Evolutionary conservation across 2,797 vertebrate species (phyloP), one percentile per base, ranked within the genome.

Genomic region (Oreochromis mossambicus): DNA sequence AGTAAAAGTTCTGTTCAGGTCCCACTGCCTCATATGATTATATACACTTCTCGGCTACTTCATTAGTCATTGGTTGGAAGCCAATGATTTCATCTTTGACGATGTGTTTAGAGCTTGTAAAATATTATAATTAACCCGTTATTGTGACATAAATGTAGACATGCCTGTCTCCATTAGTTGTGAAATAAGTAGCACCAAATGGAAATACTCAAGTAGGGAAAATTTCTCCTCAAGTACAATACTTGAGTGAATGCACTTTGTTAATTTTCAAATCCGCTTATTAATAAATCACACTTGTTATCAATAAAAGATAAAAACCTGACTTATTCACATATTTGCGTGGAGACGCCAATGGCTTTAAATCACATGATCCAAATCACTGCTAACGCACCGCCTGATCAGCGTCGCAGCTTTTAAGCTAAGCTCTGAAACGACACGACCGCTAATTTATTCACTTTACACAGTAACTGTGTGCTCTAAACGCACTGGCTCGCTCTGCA

Each of bases 111-210:
- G 32, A 36, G 58, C 32, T n/a, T 41, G n/a, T 68, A 14, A 41
- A 41, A 6, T 14, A 24, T 68, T 68, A 24, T 24, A 43, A 43
- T 11, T 17, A 46, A 73, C 24, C 15, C 24, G 6, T 73, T 73
- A 73, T 29, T 48, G 41, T 48, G 3, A 73, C 66, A 46, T 41
- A 41, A 68, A 41, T 24, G 19, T 24, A 15, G 36, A 68, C n/a
- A 14, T 26, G 8, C n/a, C 8, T 14, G 0, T 41, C 36, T 12
- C n/a, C 36, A 68, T 15, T 43, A 68, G 38, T 5, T 43, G 13
- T 68, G 36, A 68, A 68, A 21, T 26, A 70, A 43, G n/a, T 15
- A 68, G n/a, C 36, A 68, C n/a, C 63, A 68, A 68, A 46, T 46
- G 66, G 14, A 73, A 73, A 73, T 73, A 19, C 41, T 46, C 41